These are phyloP conservation scores for Oscheius myriophilus DNA, from an alignment of 2,888 invertebrate genomes.

Conservation along the genomic window DNA sequence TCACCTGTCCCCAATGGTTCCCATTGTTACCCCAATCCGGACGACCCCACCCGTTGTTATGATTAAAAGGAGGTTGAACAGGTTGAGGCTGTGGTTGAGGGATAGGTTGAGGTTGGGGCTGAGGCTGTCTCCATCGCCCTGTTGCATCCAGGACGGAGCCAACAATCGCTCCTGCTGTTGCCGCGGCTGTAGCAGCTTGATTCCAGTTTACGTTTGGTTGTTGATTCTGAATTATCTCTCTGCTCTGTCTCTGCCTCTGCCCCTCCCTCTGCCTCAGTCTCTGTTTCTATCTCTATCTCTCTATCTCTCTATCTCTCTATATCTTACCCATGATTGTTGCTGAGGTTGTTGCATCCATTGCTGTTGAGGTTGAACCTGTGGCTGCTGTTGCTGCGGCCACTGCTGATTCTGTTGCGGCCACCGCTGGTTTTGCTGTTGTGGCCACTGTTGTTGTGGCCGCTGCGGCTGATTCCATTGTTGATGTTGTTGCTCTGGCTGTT, in stretches of 20 bases:
- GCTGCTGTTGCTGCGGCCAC: slow-evolving; percentile 11
- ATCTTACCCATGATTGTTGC: not conserved
- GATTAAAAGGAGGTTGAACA: no score
- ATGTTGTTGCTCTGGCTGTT: slow-evolving; percentile 12
- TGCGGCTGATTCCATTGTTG: slow-evolving; percentile 17
- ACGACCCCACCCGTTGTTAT: no score
- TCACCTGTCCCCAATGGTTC: slow-evolving; percentile 4
- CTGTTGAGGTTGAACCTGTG: slow-evolving; percentile 12
- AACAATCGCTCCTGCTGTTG: not conserved
- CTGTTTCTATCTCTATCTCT: no score
- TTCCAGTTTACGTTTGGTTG: not conserved
- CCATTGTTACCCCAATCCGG: no score
- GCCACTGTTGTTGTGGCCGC: slow-evolving; percentile 2
- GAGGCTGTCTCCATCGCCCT: not conserved
- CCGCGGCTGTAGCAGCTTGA: not conserved
- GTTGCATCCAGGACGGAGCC: not conserved
- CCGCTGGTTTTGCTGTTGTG: not conserved
- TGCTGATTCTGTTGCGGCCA: not conserved
- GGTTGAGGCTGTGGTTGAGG: slow-evolving; percentile 10
- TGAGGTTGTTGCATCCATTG: slow-evolving; percentile 15
- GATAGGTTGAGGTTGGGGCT: slow-evolving; percentile 6
- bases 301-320: no score
- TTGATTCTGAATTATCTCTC: not conserved
- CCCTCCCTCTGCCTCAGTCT: no score
- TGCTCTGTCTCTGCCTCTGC: no score